Percentiles rank a stretch among this genome's conserved stretches.
Conservation (phyloP, 2,113 vertebrate species). For the Martes martes region DNA sequence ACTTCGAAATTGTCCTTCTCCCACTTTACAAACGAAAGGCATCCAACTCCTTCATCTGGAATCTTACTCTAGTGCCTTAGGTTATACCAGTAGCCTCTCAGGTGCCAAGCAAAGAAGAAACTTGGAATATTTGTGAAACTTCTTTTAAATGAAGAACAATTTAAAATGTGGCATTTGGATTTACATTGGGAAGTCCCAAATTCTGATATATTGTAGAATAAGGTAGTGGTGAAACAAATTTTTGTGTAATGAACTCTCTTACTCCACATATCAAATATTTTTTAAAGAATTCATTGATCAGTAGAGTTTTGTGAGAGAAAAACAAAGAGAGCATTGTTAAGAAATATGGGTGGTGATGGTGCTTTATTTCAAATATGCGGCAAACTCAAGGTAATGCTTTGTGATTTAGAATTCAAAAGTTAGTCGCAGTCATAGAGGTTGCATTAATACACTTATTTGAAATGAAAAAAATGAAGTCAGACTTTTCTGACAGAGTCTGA, state of each 20-base stretch:
- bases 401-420: not conserved
- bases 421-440: not conserved
- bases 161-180: not conserved
- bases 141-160: not conserved
- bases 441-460: not conserved
- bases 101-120: not conserved
- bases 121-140: not conserved
- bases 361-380: not conserved
- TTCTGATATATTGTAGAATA: not conserved
- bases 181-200: not conserved
- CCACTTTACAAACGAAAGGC: not conserved
- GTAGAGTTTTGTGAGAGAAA: not conserved
- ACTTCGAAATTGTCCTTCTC: not conserved
- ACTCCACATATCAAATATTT: not conserved
- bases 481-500: not conserved
- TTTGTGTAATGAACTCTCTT: not conserved
- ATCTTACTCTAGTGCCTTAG: not conserved
- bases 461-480: not conserved
- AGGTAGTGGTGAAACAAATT: not conserved
- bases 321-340: not conserved
- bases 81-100: not conserved
- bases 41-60: not conserved
- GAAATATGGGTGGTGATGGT: not conserved
- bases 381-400: not conserved
- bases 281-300: not conserved